Conservation (phyloP, 2,888 invertebrate genomes). For the Hyposoter dolosus region DNA sequence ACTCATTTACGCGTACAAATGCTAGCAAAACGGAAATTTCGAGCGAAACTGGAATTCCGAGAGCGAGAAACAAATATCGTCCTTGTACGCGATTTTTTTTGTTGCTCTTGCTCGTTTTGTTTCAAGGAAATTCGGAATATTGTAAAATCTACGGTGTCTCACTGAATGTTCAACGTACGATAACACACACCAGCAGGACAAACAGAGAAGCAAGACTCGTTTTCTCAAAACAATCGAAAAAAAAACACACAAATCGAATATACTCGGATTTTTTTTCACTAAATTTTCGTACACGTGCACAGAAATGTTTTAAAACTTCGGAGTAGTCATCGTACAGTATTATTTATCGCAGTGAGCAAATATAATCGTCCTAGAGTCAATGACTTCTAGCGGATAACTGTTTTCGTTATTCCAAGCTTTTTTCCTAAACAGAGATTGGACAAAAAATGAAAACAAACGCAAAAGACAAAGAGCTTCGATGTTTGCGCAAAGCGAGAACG, state of each 20-base stretch:
- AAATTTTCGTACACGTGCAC: neutral
- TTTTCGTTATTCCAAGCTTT: neutral
- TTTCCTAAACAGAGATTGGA: neutral
- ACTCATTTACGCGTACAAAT: neutral
- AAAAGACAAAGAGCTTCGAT: slow-evolving; percentile 10
- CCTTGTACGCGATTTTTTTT: neutral
- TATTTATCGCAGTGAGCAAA: neutral
- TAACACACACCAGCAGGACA: neutral
- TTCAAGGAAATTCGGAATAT: neutral
- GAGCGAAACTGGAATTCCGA: neutral
- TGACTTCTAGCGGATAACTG: neutral
- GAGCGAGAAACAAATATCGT: neutral
- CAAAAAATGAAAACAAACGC: slow-evolving; percentile 11
- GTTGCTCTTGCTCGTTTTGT: neutral
- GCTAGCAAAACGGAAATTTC: neutral
- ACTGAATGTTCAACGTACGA: neutral
- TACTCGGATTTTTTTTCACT: neutral
- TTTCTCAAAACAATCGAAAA: neutral
- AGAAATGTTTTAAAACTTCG: neutral
- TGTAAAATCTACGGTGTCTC: neutral
- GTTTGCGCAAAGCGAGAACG: neutral
- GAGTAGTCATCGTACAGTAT: neutral
- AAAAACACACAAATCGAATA: neutral
- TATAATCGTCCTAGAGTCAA: neutral
- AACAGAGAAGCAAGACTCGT: neutral